A percentile compares a stretch with the other conserved stretches of the same genome.
phyloP scores from a whole-genome alignment of 2,797 vertebrate genomes.

The Anableps anableps region DNA sequence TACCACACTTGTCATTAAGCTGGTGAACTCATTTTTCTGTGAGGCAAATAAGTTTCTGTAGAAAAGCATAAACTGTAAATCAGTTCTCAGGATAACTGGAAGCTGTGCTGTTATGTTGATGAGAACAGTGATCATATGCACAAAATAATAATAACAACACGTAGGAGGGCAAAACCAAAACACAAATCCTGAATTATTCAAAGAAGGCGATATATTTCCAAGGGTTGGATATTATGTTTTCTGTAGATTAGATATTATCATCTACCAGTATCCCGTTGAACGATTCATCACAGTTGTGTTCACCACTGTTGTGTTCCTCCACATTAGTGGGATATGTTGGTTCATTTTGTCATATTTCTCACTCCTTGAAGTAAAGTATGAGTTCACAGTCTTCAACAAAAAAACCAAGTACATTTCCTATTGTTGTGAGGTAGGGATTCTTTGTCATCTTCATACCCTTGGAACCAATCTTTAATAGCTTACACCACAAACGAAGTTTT shows the following conservation, averaged over 20 bases:
- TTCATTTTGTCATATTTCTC: not conserved
- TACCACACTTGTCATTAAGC: too few species aligned
- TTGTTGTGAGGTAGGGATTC: not conserved
- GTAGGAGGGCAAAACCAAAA: not conserved
- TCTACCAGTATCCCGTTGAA: too few species aligned
- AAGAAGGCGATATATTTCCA: not conserved
- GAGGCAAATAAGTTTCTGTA: too few species aligned
- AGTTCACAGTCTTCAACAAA: not conserved
- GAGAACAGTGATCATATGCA: not conserved
- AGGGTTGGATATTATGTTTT: not conserved
- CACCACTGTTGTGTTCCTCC: not conserved
- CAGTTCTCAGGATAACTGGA: not conserved
- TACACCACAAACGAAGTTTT: not conserved
- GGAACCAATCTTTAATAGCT: rapidly evolving
- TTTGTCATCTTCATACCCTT: not conserved
- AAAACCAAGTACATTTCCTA: not conserved
- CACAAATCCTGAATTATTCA: not conserved
- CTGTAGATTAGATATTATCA: not conserved
- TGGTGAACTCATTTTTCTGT: too few species aligned
- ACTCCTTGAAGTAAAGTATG: not conserved
- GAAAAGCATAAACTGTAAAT: not conserved
- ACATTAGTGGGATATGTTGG: not conserved
- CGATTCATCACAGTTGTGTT: not conserved
- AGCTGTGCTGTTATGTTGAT: not conserved
- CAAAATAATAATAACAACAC: not conserved